Evolutionary conservation across 2,797 vertebrate species (phyloP).

Genomic region (Petrocephalus sullivani): DNA sequence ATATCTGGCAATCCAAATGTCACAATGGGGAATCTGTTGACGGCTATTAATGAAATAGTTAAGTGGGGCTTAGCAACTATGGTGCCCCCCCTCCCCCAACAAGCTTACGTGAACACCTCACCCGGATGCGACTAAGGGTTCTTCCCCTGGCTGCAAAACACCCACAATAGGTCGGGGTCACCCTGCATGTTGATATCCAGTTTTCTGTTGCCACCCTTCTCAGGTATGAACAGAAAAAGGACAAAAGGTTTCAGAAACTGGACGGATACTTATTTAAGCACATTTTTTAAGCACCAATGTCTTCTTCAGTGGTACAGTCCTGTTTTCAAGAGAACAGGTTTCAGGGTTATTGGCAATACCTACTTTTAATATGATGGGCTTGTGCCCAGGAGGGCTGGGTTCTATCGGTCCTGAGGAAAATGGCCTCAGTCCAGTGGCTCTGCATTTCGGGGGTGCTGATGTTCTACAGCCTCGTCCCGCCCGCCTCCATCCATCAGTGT

Average conservation of each 20-base stretch:
- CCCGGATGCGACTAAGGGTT: background rate
- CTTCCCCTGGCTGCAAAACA: background rate
- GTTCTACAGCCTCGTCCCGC: conserved; percentile 35
- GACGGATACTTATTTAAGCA: too few relatives aligned
- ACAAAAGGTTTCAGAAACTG: too few relatives aligned
- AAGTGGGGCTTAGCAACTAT: background rate
- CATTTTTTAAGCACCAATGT: background rate
- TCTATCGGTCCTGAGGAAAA: background rate
- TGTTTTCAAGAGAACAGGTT: background rate
- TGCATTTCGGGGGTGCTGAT: conserved; percentile 32
- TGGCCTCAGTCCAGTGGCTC: background rate
- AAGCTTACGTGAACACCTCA: background rate
- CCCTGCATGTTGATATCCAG: background rate
- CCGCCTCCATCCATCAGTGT: conserved; percentile 50
- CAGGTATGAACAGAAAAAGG: background rate
- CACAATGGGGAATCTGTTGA: background rate
- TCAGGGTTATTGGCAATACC: background rate
- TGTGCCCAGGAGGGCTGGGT: background rate
- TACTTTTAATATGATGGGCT: background rate
- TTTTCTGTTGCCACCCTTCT: background rate
- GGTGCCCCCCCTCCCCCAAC: too few relatives aligned
- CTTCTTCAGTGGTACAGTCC: background rate
- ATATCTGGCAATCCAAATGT: background rate
- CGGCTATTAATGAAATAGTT: conserved; percentile 6
- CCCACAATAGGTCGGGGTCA: background rate